These are phyloP conservation scores for Sebastes trivittatus DNA, from an alignment of 2,797 vertebrate species.

Conservation along the genomic window DNA sequence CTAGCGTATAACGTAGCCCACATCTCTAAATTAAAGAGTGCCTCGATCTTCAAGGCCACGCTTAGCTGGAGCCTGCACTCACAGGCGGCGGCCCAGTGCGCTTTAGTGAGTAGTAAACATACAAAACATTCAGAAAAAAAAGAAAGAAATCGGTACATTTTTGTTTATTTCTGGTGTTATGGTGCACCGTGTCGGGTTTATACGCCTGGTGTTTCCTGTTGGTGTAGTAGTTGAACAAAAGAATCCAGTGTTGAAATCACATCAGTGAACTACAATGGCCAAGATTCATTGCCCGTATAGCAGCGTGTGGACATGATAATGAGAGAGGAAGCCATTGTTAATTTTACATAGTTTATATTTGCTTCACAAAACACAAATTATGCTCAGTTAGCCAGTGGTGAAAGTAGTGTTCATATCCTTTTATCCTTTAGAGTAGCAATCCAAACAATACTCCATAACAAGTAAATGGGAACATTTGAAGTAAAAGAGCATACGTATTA, in stretches of 20 bases:
- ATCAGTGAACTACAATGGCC: neutral
- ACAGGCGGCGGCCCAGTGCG: conserved; percentile 12
- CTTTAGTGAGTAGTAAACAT: conserved; percentile 31
- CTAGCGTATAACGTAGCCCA: conserved; percentile 55
- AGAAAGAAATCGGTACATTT: neutral
- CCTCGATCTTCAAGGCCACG: conserved; percentile 47
- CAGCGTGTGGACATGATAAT: neutral
- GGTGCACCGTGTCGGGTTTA: conserved; percentile 23
- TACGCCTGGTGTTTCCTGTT: conserved; percentile 11
- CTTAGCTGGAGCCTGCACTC: conserved; percentile 32
- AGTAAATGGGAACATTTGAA: neutral
- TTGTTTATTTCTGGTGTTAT: conserved; percentile 17
- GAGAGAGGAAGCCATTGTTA: neutral
- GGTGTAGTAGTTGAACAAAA: conserved; percentile 14
- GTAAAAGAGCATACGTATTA: neutral
- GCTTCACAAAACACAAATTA: neutral
- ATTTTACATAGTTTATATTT: neutral
- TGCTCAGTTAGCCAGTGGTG: neutral
- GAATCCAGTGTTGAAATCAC: neutral
- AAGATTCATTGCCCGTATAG: neutral
- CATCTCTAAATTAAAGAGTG: conserved; percentile 70
- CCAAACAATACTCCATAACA: neutral
- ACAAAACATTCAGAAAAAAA: conserved; percentile 11
- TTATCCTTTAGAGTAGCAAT: neutral
- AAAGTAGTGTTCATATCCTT: neutral